These are phyloP conservation scores for Myotis davidii DNA, from an alignment of 2,113 vertebrate species.

Conservation along the genomic window DNA sequence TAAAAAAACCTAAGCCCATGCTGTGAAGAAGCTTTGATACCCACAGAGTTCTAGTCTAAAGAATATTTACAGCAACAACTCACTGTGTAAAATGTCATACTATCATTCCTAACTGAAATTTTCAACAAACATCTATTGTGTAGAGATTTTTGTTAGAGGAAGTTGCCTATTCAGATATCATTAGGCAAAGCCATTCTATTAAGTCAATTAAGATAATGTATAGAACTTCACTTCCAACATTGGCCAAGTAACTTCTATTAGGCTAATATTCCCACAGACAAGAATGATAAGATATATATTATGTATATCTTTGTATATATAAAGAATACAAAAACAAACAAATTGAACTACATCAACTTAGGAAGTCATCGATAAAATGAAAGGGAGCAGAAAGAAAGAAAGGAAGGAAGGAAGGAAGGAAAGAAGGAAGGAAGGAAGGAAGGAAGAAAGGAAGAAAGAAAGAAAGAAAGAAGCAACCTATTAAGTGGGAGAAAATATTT, in stretches of 20 bases:
- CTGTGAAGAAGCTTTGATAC: neutral
- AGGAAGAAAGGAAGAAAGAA: too few relatives aligned
- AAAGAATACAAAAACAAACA: neutral
- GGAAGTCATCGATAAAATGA: neutral
- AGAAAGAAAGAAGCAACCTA: neutral
- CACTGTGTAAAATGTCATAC: neutral
- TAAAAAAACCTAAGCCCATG: neutral
- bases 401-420: too few relatives aligned
- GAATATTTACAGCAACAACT: neutral
- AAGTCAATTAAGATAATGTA: neutral
- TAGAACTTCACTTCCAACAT: neutral
- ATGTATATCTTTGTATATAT: neutral
- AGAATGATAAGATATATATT: neutral
- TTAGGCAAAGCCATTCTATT: neutral
- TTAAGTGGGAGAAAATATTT: neutral
- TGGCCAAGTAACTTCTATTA: neutral
- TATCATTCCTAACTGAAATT: neutral
- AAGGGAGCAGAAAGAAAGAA: neutral
- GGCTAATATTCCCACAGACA: neutral
- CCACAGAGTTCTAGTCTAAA: neutral
- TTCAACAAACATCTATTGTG: neutral
- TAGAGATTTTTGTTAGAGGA: neutral
- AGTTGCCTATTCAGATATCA: neutral
- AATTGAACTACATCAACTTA: neutral
- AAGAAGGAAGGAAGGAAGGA: too few relatives aligned